Percentiles rank a stretch among this genome's conserved stretches.
Evolutionary conservation across 2,797 vertebrate genomes (phyloP).

Genomic region (Uromys caudimaculatus): DNA sequence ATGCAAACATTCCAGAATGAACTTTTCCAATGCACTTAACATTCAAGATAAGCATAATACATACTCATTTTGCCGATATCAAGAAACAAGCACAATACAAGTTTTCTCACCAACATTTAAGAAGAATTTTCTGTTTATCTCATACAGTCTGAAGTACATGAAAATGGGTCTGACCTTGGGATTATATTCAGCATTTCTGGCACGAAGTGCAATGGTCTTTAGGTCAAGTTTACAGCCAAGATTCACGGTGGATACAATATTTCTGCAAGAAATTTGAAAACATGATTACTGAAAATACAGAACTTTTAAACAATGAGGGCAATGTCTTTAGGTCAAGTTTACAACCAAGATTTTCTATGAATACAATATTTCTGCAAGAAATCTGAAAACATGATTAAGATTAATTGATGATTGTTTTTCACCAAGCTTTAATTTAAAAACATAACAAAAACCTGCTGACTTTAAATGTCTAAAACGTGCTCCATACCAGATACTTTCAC

Average conservation of each 20-base stretch:
- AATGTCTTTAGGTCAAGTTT: constrained; percentile 99
- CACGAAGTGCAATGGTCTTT: constrained; percentile 99
- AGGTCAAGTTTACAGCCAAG: constrained; percentile 99
- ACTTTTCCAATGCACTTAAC: not conserved
- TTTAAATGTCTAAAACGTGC: not conserved
- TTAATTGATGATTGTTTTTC: not conserved
- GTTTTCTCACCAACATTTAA: not conserved
- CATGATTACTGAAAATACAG: constrained; percentile 32
- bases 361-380: constrained; percentile 95
- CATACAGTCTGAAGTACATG: not conserved
- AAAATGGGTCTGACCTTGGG: constrained; percentile 93
- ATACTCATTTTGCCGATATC: not conserved
- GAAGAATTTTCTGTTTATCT: not conserved
- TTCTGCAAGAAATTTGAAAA: constrained; percentile 89
- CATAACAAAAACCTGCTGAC: not conserved
- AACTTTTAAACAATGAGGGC: constrained; percentile 86
- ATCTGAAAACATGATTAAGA: not conserved
- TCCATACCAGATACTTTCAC: not conserved
- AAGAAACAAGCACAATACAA: not conserved
- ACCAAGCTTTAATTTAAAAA: not conserved
- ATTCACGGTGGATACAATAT: constrained; percentile 99
- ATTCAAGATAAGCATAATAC: not conserved
- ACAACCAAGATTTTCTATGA: constrained; percentile 98
- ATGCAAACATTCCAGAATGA: not conserved
- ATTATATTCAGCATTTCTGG: constrained; percentile 99